Base-by-base conservation (phyloP, 2,797 vertebrate species). In the Champsocephalus esox region DNA sequence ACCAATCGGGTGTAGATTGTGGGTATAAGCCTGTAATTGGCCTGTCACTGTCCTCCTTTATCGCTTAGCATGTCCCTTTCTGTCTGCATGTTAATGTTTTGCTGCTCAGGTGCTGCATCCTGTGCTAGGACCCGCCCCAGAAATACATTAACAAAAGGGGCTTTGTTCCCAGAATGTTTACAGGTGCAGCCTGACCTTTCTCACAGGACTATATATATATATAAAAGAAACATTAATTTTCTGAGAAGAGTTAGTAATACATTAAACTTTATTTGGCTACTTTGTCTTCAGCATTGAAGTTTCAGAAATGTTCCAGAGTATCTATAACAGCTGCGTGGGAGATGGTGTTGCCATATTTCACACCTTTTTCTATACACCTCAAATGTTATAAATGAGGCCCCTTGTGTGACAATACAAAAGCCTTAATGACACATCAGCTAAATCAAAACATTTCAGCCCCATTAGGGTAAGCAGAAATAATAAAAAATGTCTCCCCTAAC, bases 311-410 rank as follows among this genome's bases (percentile, higher is more conserved):
- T 21, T 41, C 12, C 21, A 2, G 13, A 73, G 8, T 9, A 6
- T 38, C 34, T 38, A 38, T 8, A 63, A 58, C 43, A 19, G 61
- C 44, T 63, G 48, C 0, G 4, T 61, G 43, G 52, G 11, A 44
- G 21, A 41, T 12, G 45, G 17, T 0, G 2, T 13, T 1, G 2
- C 4, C 34, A 43, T 45, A n/a, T 52, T 52, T 52, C 2, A 24
- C 4, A 12, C 43, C 51, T 70, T 17, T 56, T 69, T 28, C 56
- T 12, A 58, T 50, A 67, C 24, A 49, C 56, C 50, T 32, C 0
- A 14, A 32, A n/a, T 46, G 21, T 84, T 77, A 80, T 77, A 76
- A 90, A 88, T 79, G 86, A 89, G 89, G 80, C 82, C 84, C 82
- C 78, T 21, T 73, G 52, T 80, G 66, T 73, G 60, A 88, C 68